Percentiles rank a stretch among this genome's conserved stretches.
Conservation (phyloP, 2,113 vertebrate species). For the Psittacula cyanocephala region DNA sequence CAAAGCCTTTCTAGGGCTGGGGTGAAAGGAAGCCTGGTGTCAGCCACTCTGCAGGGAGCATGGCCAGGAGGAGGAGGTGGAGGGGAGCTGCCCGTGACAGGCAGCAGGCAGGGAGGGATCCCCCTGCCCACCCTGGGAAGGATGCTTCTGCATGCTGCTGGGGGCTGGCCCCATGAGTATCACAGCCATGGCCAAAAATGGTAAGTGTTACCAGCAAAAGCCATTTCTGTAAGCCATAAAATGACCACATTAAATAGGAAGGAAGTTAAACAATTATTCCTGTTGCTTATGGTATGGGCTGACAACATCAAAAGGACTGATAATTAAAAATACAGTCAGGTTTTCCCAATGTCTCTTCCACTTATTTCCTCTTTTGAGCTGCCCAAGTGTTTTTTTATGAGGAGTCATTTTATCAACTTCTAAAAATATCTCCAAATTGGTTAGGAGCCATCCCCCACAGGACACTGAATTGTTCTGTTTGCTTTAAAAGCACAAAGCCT, state of each 20-base stretch:
- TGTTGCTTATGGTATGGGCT: conserved; percentile 3
- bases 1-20: not conserved
- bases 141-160: not conserved
- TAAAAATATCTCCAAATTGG: conserved; percentile 17
- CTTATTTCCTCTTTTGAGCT: conserved; percentile 19
- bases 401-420: not conserved
- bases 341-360: conserved; percentile 16
- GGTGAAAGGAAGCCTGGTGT: not conserved
- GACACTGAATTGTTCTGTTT: not conserved
- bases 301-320: conserved; percentile 36
- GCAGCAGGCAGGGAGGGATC: not conserved
- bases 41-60: not conserved
- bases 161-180: fast-evolving
- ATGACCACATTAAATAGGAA: conserved; percentile 45
- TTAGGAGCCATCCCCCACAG: not conserved
- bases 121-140: fast-evolving
- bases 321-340: conserved; percentile 49
- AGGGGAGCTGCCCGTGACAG: not conserved
- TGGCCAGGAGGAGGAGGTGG: not conserved
- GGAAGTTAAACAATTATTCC: conserved; percentile 61
- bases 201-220: conserved; percentile 11
- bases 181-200: not conserved
- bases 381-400: not conserved
- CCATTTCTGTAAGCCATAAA: conserved; percentile 12
- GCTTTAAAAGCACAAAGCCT: not conserved